Conservation (phyloP, 2,888 invertebrate genomes). For the Abrostola tripartita region DNA sequence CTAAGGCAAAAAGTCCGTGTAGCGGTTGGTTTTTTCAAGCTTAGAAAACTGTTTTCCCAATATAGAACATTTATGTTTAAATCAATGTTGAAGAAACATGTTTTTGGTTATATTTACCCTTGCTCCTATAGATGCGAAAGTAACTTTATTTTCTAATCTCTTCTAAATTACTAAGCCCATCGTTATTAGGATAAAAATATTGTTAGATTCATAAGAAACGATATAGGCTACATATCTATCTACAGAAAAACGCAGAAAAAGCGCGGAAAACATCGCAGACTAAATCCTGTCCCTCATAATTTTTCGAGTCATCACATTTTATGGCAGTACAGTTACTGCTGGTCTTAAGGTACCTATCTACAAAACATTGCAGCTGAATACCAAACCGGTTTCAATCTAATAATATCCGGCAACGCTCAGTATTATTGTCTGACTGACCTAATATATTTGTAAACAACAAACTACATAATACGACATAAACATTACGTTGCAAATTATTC, state of each 20-base stretch:
- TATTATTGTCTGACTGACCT: conserved; percentile 5
- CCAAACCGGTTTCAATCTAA: neutral
- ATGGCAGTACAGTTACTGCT: neutral
- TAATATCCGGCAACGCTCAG: neutral
- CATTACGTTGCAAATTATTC: neutral
- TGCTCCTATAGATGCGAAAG: too few species aligned
- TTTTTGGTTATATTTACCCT: conserved; percentile 9
- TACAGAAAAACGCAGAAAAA: too few species aligned
- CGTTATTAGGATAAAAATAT: too few species aligned
- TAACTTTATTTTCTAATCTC: too few species aligned
- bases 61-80: conserved; percentile 27
- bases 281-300: conserved; percentile 7
- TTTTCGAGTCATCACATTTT: conserved; percentile 9
- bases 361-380: conserved; percentile 3
- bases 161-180: too few species aligned
- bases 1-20: conserved; percentile 64
- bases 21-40: conserved; percentile 53
- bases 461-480: neutral
- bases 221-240: too few species aligned
- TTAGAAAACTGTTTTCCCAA: conserved; percentile 41
- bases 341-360: neutral
- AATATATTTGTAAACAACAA: conserved; percentile 13
- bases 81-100: conserved; percentile 15
- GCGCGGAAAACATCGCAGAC: too few species aligned
- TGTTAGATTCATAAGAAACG: too few species aligned